These are phyloP conservation scores for Diplolepis rosae DNA, from an alignment of 2,888 invertebrate species.

Conservation along the genomic window DNA sequence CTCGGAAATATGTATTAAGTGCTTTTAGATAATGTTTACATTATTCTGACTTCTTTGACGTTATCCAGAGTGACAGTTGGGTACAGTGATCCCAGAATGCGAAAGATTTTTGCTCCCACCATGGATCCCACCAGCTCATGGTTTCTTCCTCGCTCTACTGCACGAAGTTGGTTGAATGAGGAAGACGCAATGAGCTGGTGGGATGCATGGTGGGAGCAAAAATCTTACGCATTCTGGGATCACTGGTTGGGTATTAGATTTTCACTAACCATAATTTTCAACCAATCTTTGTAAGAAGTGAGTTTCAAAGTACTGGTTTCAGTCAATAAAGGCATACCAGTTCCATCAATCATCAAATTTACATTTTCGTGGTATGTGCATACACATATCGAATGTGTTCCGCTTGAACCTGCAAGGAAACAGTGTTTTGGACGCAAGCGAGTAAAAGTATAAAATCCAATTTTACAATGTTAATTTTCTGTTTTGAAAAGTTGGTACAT, in stretches of 20 bases:
- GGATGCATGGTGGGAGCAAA: no score
- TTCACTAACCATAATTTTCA: not conserved
- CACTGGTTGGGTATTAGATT: no score
- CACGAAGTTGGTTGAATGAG: no score
- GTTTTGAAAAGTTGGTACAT: not conserved
- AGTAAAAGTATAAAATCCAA: conserved; percentile 6
- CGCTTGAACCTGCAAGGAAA: not conserved
- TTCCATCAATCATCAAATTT: not conserved
- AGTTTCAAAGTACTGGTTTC: not conserved
- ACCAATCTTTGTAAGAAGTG: not conserved
- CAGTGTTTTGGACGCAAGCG: not conserved
- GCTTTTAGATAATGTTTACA: not conserved
- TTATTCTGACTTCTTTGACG: not conserved
- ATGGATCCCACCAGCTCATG: no score
- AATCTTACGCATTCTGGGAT: no score
- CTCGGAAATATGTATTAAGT: not conserved
- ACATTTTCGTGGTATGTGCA: conserved; percentile 23
- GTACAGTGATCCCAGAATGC: no score
- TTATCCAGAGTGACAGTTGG: not conserved
- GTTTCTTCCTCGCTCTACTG: no score
- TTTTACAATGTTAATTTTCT: conserved; percentile 2
- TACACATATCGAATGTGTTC: conserved; percentile 11
- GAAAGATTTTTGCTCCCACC: no score
- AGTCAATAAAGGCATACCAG: not conserved
- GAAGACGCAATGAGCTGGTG: no score